A percentile compares a stretch with the other conserved stretches of the same genome.
phyloP scores from a whole-genome alignment of 2,888 invertebrate genomes.

The Gymnocheta viridis region DNA sequence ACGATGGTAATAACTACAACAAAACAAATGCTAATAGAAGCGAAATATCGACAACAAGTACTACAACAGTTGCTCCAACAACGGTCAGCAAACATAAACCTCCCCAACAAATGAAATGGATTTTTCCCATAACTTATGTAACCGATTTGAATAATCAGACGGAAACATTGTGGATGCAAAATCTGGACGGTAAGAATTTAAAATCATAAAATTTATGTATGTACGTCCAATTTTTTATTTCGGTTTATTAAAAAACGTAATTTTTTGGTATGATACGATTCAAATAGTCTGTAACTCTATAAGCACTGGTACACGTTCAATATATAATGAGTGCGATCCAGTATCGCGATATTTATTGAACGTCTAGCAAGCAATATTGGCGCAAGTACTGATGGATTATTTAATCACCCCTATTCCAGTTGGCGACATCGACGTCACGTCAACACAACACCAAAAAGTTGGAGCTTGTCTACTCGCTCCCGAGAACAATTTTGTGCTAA shows the following conservation, averaged over 20 bases:
- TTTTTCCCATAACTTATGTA: conserved; percentile 81
- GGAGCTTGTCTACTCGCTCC: no score
- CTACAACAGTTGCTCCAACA: conserved; percentile 75
- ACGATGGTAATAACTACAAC: conserved; percentile 78
- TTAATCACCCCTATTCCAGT: no score
- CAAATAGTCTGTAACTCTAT: no score
- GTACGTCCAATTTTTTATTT: not conserved
- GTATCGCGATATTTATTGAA: no score
- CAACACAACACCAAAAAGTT: no score
- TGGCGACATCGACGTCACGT: no score
- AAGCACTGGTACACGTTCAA: no score
- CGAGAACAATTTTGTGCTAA: no score
- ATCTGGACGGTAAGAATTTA: conserved; percentile 76
- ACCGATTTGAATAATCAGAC: conserved; percentile 79
- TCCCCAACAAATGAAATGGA: conserved; percentile 78
- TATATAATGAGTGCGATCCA: no score
- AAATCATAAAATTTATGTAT: not conserved
- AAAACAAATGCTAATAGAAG: conserved; percentile 73
- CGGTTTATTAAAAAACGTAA: not conserved
- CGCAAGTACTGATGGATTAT: no score
- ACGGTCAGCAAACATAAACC: conserved; percentile 75
- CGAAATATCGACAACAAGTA: conserved; percentile 72
- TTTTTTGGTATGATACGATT: no score
- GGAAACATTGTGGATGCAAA: conserved; percentile 81
- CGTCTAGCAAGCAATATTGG: no score